Evolutionary conservation across 2,888 invertebrate genomes (phyloP).

Genomic region (Apotomis turbidana): DNA sequence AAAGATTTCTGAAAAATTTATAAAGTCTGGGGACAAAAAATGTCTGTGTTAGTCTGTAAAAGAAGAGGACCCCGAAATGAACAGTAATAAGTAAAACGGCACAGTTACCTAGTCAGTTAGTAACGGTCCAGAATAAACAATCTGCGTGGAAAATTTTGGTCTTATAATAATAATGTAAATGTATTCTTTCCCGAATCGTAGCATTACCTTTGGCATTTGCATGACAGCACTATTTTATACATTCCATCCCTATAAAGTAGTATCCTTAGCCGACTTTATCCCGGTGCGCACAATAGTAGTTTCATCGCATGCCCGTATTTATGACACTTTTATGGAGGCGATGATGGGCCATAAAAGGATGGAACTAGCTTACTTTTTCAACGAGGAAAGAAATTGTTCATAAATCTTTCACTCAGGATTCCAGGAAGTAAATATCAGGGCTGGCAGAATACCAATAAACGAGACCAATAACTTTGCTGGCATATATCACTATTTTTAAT

Average conservation of each 20-base stretch:
- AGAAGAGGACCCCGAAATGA: no score
- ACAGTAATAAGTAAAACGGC: no score
- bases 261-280: slow-evolving; percentile 20
- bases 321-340: slow-evolving; percentile 19
- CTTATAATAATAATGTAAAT: neutral
- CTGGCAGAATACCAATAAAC: neutral
- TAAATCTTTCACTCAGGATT: slow-evolving; percentile 1
- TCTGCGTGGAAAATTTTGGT: no score
- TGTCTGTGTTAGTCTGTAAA: no score
- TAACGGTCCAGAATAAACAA: no score
- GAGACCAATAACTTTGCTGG: no score
- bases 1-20: no score
- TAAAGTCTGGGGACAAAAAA: no score
- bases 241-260: slow-evolving; percentile 13
- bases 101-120: no score
- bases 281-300: slow-evolving; percentile 22
- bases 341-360: slow-evolving; percentile 19
- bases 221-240: slow-evolving; percentile 22
- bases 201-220: slow-evolving; percentile 15
- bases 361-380: slow-evolving; percentile 3
- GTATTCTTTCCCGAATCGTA: neutral
- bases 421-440: neutral
- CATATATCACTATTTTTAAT: no score
- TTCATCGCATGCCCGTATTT: slow-evolving; percentile 17
- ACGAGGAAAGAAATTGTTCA: neutral